phyloP scores from a whole-genome alignment of 2,888 invertebrate genomes.

The Oxystoma pomonae region DNA sequence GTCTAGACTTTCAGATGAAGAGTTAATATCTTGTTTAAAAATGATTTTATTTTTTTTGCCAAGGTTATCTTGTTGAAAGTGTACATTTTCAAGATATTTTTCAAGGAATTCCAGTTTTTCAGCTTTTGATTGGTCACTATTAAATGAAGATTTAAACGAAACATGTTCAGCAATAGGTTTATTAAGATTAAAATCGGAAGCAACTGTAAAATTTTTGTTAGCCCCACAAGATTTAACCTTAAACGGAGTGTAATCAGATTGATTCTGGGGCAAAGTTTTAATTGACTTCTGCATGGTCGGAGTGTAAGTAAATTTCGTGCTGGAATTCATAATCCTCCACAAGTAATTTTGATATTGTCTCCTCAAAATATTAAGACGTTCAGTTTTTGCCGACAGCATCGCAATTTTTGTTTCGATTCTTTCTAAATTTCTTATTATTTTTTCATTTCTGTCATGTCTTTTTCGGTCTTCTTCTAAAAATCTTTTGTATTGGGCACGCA shows the following conservation, averaged over 20 bases:
- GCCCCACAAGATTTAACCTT: background rate
- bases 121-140: too few relatives aligned
- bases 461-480: constrained; percentile 56
- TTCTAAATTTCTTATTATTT: constrained; percentile 54
- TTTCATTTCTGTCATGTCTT: constrained; percentile 57
- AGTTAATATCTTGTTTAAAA: constrained; percentile 17
- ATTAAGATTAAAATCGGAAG: background rate
- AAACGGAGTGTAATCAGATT: background rate
- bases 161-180: background rate
- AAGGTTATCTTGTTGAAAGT: constrained; percentile 28
- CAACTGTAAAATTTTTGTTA: background rate
- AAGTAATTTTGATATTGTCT: constrained; percentile 40
- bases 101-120: constrained; percentile 33
- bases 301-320: too few relatives aligned
- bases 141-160: background rate
- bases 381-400: constrained; percentile 56
- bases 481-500: constrained; percentile 49
- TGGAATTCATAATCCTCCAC: constrained; percentile 23
- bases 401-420: constrained; percentile 56
- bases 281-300: background rate
- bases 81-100: constrained; percentile 30
- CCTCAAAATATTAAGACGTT: constrained; percentile 53
- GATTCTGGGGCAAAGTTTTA: too few relatives aligned
- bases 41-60: constrained; percentile 19
- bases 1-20: constrained; percentile 11